Conservation (phyloP, 2,888 invertebrate genomes). For the Germaria angustata region DNA sequence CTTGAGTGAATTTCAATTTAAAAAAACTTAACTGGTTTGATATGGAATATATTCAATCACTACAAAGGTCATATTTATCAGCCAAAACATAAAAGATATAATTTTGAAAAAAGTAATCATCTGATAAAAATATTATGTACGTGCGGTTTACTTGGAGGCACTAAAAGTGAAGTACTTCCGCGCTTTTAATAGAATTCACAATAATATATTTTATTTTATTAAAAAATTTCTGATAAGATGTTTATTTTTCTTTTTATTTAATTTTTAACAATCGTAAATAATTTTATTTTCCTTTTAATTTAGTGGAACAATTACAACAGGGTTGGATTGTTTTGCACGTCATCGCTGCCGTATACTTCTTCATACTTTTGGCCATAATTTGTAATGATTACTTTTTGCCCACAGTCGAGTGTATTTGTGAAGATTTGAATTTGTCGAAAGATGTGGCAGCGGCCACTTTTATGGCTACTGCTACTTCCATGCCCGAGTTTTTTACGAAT, state of each 20-base stretch:
- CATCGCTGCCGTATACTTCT: constrained; percentile 90
- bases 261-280: background rate
- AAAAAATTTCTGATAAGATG: background rate
- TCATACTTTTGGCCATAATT: constrained; percentile 90
- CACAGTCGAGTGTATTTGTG: constrained; percentile 92
- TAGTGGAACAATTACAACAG: constrained; percentile 83
- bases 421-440: constrained; percentile 87
- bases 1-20: too few species aligned
- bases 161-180: background rate
- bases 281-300: constrained; percentile 68
- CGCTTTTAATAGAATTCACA: background rate
- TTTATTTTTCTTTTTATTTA: background rate
- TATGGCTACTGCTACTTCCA: constrained; percentile 96
- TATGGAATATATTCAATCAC: too few species aligned
- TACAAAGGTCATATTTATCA: too few species aligned
- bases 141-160: background rate
- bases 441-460: constrained; percentile 98
- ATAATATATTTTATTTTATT: too few species aligned
- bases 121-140: background rate
- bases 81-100: too few species aligned
- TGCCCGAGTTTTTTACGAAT: constrained; percentile 96
- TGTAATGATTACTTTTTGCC: constrained; percentile 96
- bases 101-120: background rate
- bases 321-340: constrained; percentile 90
- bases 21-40: too few species aligned